Conservation (phyloP, 1,140 invertebrate species). For the Eueides isabella region DNA sequence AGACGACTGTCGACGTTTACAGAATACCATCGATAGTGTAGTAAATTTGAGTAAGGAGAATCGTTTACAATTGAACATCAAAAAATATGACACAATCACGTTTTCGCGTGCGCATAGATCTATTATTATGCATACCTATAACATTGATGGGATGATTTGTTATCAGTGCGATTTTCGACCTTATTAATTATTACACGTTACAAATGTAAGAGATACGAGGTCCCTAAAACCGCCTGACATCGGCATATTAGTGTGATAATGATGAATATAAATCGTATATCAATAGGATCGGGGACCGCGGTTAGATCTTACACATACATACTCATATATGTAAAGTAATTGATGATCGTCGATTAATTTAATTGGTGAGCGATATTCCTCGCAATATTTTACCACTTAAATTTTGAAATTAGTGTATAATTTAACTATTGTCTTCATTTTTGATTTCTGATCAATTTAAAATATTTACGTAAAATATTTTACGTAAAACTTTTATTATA, state of each 20-base stretch:
- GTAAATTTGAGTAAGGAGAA: no score
- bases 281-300: conserved; percentile 29
- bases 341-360: conserved; percentile 48
- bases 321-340: conserved; percentile 37
- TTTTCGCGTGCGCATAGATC: no score
- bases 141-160: no score
- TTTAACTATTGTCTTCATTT: conserved; percentile 1
- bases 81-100: no score
- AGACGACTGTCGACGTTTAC: no score
- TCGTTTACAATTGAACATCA: no score
- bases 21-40: no score
- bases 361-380: conserved; percentile 19
- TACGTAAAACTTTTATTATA: not conserved
- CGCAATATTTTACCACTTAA: conserved; percentile 12
- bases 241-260: conserved; percentile 26
- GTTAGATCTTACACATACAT: conserved; percentile 10
- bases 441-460: not conserved
- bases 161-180: no score
- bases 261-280: conserved; percentile 24
- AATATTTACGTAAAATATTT: no score
- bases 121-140: no score
- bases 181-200: not conserved
- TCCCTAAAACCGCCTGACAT: not conserved
- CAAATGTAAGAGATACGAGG: not conserved
- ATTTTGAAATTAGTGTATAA: conserved; percentile 17